Evolutionary conservation across 2,113 vertebrate genomes (phyloP).

Genomic region (Formicarius rufipectus): DNA sequence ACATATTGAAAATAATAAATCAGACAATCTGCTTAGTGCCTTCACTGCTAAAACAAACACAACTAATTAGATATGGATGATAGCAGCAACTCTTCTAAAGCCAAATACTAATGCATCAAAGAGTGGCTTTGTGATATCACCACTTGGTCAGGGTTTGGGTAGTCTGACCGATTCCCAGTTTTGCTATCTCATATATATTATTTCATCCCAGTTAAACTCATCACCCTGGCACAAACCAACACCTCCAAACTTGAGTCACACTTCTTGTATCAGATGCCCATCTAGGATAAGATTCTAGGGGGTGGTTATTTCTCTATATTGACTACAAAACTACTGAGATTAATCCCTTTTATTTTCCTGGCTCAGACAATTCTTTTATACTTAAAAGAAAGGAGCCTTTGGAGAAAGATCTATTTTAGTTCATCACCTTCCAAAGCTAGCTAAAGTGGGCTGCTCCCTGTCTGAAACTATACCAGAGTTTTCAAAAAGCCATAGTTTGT

Average conservation of each 20-base stretch:
- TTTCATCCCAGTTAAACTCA: neutral
- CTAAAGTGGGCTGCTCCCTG: neutral
- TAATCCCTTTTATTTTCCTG: neutral
- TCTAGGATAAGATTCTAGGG: neutral
- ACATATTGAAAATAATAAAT: neutral
- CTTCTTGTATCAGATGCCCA: neutral
- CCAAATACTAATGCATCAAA: neutral
- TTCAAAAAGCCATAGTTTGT: neutral
- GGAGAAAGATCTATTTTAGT: neutral
- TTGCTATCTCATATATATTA: neutral
- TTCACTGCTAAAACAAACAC: neutral
- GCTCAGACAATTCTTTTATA: neutral
- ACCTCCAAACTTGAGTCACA: neutral
- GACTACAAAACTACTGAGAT: neutral
- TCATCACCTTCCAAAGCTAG: neutral
- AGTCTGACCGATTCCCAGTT: neutral
- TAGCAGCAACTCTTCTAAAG: neutral
- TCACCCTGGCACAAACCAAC: neutral
- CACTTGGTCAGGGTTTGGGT: neutral
- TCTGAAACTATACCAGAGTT: neutral
- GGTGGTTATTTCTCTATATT: neutral
- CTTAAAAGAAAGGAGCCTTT: neutral
- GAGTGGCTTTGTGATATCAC: neutral
- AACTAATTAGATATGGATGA: neutral
- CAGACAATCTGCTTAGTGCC: neutral